Evolutionary conservation across 2,797 vertebrate species (phyloP), one percentile per base, ranked within the genome.

Genomic region (Muraenolepis orangiensis): DNA sequence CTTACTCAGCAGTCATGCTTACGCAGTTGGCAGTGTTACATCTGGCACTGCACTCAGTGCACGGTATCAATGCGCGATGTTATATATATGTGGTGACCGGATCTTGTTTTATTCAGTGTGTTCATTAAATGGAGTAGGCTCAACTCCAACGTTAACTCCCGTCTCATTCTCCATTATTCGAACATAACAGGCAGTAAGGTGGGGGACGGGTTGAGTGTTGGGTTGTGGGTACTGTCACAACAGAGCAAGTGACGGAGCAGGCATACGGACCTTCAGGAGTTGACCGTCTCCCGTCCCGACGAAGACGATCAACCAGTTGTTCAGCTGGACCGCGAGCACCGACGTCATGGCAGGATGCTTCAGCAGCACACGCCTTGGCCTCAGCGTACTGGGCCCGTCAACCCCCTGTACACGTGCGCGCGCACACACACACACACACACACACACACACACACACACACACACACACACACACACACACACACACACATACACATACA

Each of bases 231-330:
- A 38, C 32, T n/a, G n/a, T n/a, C 32, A 18, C 42, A 46, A 16
- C 42, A 46, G 42, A 46, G 46, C 18, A 7, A 51, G 46, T 51
- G 42, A 51, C 42, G 61, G 6, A 13, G 16, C 13, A 18, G 0
- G 67, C 13, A 34, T 0, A 72, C 82, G n/a, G 73, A 94, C 93
- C 92, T 93, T 92, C 4, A 93, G 89, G 36, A 94, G 81, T 78
- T 93, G 91, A 0, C 93, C 92, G n/a, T 93, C 88, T 76, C 61
- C 70, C 0, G 93, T 94, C 57, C 91, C 91, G 0, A 93, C 88
- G 79, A 91, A 92, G 78, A 94, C 81, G 68, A 91, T 84, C 72
- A 81, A 67, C 92, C 93, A 93, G 71, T 75, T 31, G 4, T 72
- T 87, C 16, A 78, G 76, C 11, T 42, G 89, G 64, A 79, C 40